Base-by-base conservation (phyloP, 2,888 invertebrate species). In the Macrophya annulata region DNA sequence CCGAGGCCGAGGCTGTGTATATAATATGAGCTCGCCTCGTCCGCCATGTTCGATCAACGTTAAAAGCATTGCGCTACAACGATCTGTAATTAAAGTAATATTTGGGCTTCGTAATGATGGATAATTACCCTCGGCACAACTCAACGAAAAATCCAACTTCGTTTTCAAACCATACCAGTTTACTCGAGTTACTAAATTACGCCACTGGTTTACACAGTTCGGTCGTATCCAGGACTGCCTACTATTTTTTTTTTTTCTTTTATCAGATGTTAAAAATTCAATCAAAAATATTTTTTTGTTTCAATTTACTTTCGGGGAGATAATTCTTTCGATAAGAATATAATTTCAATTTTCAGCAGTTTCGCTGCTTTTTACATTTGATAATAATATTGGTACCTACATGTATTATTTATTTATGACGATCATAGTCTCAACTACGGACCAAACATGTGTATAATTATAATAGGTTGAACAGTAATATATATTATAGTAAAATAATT, bases 31-130 rank as follows among this genome's bases (percentile, higher is more conserved):
- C 37, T 62, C 81, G 62, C 43, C 59, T n/a, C 62, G 59, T 43
- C 68, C 83, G 83, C 71, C 83, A 71, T 83, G 83, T 83, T 83
- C 83, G 83, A 83, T 83, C 83, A 87, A 88, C 87, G 86, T 88
- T 89, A 88, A 88, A 90, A 90, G 89, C 88, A 86, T 89, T 86
- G 87, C 86, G 86, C 86, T 87, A 86, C 84, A 85, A 65, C 88
- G 86, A 88, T 89, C 88, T 89, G 89, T 91, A 90, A 91, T 91
- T 90, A 89, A 89, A 91, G 87, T 88, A 89, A 91, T 91, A 91
- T 91, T 91, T 90, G 89, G 88, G 88, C 88, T 89, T 88, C 88
- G 89, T 91, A 91, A 92, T 92, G 92, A 91, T 86, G 88, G 89
- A 91, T 91, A 89, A 91, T 91, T 92, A 91, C 87, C 87, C 65